A percentile compares a stretch with the other conserved stretches of the same genome.
phyloP scores from a whole-genome alignment of 2,113 vertebrate species.

The Elephantulus edwardii region DNA sequence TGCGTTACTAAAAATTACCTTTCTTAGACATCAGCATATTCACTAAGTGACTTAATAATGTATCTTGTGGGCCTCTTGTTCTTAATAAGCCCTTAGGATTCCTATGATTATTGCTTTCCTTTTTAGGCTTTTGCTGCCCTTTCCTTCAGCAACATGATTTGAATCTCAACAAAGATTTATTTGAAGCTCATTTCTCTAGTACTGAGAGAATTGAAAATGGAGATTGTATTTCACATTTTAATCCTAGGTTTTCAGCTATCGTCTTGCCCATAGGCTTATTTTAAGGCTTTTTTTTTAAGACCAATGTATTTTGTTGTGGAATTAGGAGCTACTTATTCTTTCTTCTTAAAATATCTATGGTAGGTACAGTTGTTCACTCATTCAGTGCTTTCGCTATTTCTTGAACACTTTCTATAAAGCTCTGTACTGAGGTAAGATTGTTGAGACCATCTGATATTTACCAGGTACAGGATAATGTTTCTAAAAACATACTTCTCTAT shows the following conservation, averaged over 20 bases:
- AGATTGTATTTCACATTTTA: conserved; percentile 15
- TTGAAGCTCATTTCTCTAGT: neutral
- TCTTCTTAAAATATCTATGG: neutral
- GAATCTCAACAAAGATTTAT: conserved; percentile 13
- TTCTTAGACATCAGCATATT: neutral
- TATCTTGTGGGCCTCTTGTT: neutral
- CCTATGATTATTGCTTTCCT: neutral
- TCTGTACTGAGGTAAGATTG: neutral
- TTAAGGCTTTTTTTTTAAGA: conserved; percentile 29
- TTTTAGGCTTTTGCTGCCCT: neutral
- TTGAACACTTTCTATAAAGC: neutral
- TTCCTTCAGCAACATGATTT: neutral
- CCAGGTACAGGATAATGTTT: neutral
- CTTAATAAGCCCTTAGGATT: neutral
- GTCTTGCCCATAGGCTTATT: neutral
- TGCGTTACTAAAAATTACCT: neutral
- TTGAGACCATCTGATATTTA: neutral
- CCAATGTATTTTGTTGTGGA: neutral
- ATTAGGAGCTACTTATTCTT: neutral
- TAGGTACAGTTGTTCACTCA: neutral
- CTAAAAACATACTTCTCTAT: neutral
- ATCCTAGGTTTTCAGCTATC: neutral
- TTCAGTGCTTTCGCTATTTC: neutral
- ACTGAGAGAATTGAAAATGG: neutral
- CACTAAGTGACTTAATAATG: neutral